These are phyloP conservation scores for Meandrina meandrites DNA, from an alignment of 92 coral and sea anemone genomes.

Conservation along the genomic window DNA sequence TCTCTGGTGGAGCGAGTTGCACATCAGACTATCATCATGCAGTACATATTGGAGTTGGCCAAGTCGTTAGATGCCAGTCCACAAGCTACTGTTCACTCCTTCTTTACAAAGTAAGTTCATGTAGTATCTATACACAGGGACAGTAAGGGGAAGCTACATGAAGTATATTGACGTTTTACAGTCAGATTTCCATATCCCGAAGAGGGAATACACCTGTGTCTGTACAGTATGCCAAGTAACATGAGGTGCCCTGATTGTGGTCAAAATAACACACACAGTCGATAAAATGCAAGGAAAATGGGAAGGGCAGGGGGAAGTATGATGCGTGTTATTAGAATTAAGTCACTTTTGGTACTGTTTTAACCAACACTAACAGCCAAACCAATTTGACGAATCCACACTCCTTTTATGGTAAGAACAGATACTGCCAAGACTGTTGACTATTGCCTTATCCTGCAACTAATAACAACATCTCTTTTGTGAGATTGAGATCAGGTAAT, in stretches of 20 bases:
- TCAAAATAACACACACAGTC: not conserved
- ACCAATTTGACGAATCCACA: not conserved
- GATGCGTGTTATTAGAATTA: too few relatives aligned
- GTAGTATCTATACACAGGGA: not conserved
- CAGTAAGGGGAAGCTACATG: not conserved
- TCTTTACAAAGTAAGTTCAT: conserved; percentile 83
- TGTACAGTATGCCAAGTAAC: too few relatives aligned
- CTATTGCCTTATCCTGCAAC: not conserved
- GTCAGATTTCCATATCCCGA: not conserved
- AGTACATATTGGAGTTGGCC: conserved; percentile 89
- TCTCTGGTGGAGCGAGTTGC: conserved; percentile 93
- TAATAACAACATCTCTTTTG: not conserved
- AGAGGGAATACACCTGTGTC: not conserved
- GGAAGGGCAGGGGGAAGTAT: not conserved
- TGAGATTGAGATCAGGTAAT: not conserved
- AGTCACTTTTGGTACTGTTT: not conserved
- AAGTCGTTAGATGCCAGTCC: conserved; percentile 87
- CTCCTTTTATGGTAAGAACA: too few relatives aligned
- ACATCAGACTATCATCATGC: conserved; percentile 93
- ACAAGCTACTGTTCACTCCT: conserved; percentile 73
- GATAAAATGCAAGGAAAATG: not conserved
- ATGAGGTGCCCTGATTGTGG: not conserved
- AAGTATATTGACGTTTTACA: not conserved
- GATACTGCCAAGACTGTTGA: too few relatives aligned
- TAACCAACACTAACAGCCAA: too few relatives aligned